phyloP scores from a whole-genome alignment of 1,140 invertebrate species.

The Archegozetes longisetosus region DNA sequence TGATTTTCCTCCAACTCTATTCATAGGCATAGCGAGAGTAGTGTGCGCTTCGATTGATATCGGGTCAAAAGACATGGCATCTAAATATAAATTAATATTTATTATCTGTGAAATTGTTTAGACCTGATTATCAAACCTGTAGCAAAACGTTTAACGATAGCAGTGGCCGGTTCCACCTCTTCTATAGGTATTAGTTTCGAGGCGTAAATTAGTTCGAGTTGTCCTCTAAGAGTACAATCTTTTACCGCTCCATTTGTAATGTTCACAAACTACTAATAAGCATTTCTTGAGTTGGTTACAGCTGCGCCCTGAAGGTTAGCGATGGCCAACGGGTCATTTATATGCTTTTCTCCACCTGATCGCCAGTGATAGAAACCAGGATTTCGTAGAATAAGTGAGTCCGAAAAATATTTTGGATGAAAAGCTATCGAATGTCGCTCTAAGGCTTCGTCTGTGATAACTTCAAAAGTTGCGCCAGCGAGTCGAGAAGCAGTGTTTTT shows the following conservation, averaged over 20 bases:
- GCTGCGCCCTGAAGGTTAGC: slow-evolving; percentile 85
- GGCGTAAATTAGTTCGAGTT: slow-evolving; percentile 65
- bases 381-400: slow-evolving; percentile 64
- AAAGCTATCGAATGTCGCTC: slow-evolving; percentile 68
- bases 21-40: slow-evolving; percentile 92
- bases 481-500: slow-evolving; percentile 85
- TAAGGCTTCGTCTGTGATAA: slow-evolving; percentile 70
- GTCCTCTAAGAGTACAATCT: slow-evolving; percentile 77
- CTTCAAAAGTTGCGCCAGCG: slow-evolving; percentile 77
- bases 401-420: slow-evolving; percentile 41
- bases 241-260: slow-evolving; percentile 69
- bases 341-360: slow-evolving; percentile 89
- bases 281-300: slow-evolving; percentile 53
- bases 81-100: no score
- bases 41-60: slow-evolving; percentile 86
- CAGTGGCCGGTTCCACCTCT: slow-evolving; percentile 74
- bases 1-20: slow-evolving; percentile 81
- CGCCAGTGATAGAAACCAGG: slow-evolving; percentile 93
- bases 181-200: slow-evolving; percentile 51
- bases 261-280: slow-evolving; percentile 76
- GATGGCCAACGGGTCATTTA: slow-evolving; percentile 88
- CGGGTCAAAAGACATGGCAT: slow-evolving; percentile 84
- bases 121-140: no score
- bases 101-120: no score
- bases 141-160: slow-evolving; percentile 84